Percentiles rank a stretch among this genome's conserved stretches.
Evolutionary conservation across 1,140 invertebrate species (phyloP).

Genomic region (Drosophila murphyi): DNA sequence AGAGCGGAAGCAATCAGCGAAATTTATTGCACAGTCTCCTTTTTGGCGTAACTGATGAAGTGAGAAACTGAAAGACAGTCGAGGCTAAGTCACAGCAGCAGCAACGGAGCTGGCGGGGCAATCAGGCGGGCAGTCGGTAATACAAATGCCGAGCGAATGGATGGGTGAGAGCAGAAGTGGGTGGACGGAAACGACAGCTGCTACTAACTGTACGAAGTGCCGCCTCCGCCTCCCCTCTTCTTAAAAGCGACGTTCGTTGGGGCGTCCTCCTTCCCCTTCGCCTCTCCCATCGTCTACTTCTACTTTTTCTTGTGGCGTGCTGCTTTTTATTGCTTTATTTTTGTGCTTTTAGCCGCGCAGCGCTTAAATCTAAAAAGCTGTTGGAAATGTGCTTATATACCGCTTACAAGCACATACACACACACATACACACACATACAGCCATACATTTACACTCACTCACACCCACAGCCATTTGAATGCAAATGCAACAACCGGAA

Average conservation of each 20-base stretch:
- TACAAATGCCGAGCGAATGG: constrained; percentile 45
- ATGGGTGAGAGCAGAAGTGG: background rate
- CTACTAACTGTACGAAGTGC: constrained; percentile 50
- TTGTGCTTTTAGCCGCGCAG: constrained; percentile 70
- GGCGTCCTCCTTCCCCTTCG: background rate
- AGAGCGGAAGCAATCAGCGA: constrained; percentile 78
- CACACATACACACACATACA: constrained; percentile 8
- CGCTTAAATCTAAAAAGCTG: constrained; percentile 79
- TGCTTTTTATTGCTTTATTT: constrained; percentile 81
- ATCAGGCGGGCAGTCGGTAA: constrained; percentile 40
- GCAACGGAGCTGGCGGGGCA: constrained; percentile 16
- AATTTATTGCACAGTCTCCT: constrained; percentile 82
- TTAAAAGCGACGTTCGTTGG: constrained; percentile 16
- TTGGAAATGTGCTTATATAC: constrained; percentile 77
- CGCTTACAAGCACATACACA: constrained; percentile 58
- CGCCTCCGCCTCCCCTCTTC: background rate
- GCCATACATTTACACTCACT: background rate
- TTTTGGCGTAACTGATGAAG: constrained; percentile 82
- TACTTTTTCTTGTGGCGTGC: constrained; percentile 69
- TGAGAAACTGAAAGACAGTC: constrained; percentile 82
- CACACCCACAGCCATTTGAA: constrained; percentile 60
- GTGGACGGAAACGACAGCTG: constrained; percentile 62
- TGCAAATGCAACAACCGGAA: constrained; percentile 80
- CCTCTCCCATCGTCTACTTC: background rate
- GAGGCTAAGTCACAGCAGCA: constrained; percentile 60